Evolutionary conservation across 2,113 vertebrate species (phyloP).

Genomic region (Hippopotamus amphibius): DNA sequence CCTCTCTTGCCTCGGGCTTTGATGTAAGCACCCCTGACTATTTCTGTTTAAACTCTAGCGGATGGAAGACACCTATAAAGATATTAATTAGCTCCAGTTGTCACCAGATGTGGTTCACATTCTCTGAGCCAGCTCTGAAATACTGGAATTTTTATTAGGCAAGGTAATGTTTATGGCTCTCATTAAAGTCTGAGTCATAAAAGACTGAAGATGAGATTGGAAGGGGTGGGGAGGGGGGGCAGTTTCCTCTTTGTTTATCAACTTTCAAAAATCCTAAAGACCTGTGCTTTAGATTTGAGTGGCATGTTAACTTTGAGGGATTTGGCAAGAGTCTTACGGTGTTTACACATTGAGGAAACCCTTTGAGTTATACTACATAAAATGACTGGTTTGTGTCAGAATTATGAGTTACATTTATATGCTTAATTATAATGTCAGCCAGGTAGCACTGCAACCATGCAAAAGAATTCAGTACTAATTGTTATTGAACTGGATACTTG

Average conservation of each 20-base stretch:
- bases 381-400: constrained; percentile 68
- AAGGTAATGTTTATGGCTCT: constrained; percentile 89
- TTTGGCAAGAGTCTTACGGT: neutral
- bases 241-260: constrained; percentile 70
- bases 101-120: constrained; percentile 87
- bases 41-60: constrained; percentile 85
- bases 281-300: neutral
- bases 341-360: neutral
- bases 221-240: neutral
- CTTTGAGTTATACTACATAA: neutral
- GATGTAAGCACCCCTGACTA: constrained; percentile 87
- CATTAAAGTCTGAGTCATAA: constrained; percentile 86
- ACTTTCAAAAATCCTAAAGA: constrained; percentile 60
- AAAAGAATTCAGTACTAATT: constrained; percentile 42
- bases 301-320: neutral
- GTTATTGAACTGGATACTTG: constrained; percentile 7
- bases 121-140: constrained; percentile 83
- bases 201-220: constrained; percentile 73
- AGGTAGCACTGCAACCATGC: neutral
- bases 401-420: constrained; percentile 46
- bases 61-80: constrained; percentile 89
- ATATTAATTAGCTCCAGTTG: constrained; percentile 91
- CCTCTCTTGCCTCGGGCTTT: constrained; percentile 84
- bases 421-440: constrained; percentile 60
- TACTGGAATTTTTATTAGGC: constrained; percentile 87